These are phyloP conservation scores for Adelphocoris suturalis DNA, from an alignment of 2,888 invertebrate genomes.

Conservation along the genomic window DNA sequence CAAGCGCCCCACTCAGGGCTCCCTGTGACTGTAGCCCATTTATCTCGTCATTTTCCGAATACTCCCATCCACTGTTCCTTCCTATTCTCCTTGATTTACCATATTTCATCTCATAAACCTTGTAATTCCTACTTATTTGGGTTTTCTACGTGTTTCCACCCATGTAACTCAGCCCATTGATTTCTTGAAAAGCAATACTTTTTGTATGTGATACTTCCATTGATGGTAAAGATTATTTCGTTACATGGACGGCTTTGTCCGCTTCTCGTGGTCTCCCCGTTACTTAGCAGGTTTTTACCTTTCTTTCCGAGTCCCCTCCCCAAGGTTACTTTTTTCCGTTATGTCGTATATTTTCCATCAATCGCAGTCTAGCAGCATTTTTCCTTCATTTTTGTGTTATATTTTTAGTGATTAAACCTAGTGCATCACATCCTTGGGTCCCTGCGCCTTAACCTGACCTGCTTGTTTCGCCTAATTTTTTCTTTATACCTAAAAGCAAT, in stretches of 20 bases:
- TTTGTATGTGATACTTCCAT: slow-evolving; percentile 50
- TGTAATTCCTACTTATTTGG: not conserved
- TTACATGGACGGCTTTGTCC: slow-evolving; percentile 68
- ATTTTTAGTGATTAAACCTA: slow-evolving; percentile 33
- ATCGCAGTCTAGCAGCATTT: not conserved
- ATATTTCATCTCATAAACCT: not conserved
- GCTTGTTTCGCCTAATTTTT: slow-evolving; percentile 9
- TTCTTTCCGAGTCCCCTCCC: slow-evolving; percentile 2
- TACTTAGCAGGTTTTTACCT: slow-evolving; percentile 43
- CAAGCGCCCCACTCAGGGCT: slow-evolving; percentile 34
- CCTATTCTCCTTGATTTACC: not conserved
- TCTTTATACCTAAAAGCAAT: too few species aligned
- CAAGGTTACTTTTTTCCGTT: slow-evolving; percentile 58
- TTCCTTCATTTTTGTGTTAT: slow-evolving; percentile 55
- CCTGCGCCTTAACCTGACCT: slow-evolving; percentile 59
- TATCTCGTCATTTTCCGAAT: slow-evolving; percentile 45
- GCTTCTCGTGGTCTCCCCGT: slow-evolving; percentile 59
- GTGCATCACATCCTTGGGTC: slow-evolving; percentile 37
- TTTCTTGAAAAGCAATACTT: not conserved
- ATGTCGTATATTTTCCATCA: not conserved
- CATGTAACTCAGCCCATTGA: too few species aligned
- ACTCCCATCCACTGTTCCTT: slow-evolving; percentile 39
- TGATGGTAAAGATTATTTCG: slow-evolving; percentile 67
- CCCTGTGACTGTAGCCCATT: slow-evolving; percentile 29
- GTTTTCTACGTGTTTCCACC: too few species aligned